A percentile compares a stretch with the other conserved stretches of the same genome.
Conservation (phyloP, 2,888 invertebrate species). For the Trachelus iudaicus region DNA sequence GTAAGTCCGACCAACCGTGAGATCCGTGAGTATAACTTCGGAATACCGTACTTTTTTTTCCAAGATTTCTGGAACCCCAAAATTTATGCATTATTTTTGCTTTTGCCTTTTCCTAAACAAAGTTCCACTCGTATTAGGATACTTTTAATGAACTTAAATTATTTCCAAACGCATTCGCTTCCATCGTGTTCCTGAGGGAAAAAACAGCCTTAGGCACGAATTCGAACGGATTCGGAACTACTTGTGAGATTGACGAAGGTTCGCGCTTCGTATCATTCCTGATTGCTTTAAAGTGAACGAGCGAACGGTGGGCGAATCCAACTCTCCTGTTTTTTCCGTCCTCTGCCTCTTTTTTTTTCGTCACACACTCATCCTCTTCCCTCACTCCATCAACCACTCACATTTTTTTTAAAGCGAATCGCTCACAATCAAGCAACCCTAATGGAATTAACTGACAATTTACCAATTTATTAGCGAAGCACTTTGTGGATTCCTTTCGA, state of each 20-base stretch:
- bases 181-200: background rate
- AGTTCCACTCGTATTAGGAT: background rate
- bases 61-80: background rate
- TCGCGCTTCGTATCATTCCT: background rate
- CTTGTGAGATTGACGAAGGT: background rate
- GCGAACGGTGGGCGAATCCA: background rate
- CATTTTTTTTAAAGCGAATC: slow-evolving; percentile 26
- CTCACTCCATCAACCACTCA: background rate
- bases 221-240: background rate
- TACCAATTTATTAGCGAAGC: slow-evolving; percentile 45
- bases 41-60: slow-evolving; percentile 23
- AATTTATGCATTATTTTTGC: background rate
- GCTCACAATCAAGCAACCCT: slow-evolving; percentile 35
- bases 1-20: background rate
- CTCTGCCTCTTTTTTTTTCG: slow-evolving; percentile 20
- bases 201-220: background rate
- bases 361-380: slow-evolving; percentile 1
- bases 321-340: slow-evolving; percentile 17
- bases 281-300: background rate
- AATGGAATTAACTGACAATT: slow-evolving; percentile 52
- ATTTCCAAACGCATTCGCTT: background rate
- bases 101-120: slow-evolving; percentile 1
- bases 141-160: background rate
- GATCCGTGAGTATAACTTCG: slow-evolving; percentile 16
- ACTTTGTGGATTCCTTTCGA: background rate